phyloP scores from a whole-genome alignment of 2,113 vertebrate species.

The Xenus cinereus region DNA sequence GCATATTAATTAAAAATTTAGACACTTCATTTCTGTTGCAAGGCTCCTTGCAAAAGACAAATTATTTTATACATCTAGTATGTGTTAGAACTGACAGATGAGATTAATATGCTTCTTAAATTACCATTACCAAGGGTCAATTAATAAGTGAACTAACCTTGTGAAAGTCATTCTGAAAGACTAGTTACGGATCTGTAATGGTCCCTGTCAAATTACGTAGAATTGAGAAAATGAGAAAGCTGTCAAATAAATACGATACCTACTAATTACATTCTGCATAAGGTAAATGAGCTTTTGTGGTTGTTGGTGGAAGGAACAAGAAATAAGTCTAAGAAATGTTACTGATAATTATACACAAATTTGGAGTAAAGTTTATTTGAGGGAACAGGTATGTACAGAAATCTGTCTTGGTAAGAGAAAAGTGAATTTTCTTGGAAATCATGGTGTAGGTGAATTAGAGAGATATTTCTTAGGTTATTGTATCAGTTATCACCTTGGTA shows the following conservation, averaged over 20 bases:
- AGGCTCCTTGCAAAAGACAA: constrained; percentile 71
- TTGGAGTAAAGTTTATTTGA: not conserved
- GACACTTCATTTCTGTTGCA: constrained; percentile 71
- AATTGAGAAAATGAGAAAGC: constrained; percentile 77
- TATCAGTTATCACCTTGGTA: not conserved
- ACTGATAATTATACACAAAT: not conserved
- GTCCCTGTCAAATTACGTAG: constrained; percentile 77
- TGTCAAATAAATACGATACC: constrained; percentile 76
- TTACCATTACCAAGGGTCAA: constrained; percentile 81
- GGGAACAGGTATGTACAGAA: not conserved
- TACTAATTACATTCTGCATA: constrained; percentile 76
- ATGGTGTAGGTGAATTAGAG: not conserved
- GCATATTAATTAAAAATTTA: constrained; percentile 75
- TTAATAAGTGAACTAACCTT: constrained; percentile 82
- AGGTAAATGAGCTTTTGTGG: constrained; percentile 72
- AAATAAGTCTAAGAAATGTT: not conserved
- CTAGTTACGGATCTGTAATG: constrained; percentile 74
- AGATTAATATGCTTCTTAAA: constrained; percentile 83
- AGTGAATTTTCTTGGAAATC: not conserved
- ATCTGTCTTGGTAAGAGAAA: not conserved
- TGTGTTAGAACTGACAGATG: constrained; percentile 75
- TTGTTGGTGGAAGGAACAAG: constrained; percentile 50
- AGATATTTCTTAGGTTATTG: not conserved
- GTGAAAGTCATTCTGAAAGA: constrained; percentile 80
- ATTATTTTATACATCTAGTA: constrained; percentile 77